Evolutionary conservation across 2,888 invertebrate genomes (phyloP), one percentile per base, ranked within the genome.

Genomic region (Julus scanicus): DNA sequence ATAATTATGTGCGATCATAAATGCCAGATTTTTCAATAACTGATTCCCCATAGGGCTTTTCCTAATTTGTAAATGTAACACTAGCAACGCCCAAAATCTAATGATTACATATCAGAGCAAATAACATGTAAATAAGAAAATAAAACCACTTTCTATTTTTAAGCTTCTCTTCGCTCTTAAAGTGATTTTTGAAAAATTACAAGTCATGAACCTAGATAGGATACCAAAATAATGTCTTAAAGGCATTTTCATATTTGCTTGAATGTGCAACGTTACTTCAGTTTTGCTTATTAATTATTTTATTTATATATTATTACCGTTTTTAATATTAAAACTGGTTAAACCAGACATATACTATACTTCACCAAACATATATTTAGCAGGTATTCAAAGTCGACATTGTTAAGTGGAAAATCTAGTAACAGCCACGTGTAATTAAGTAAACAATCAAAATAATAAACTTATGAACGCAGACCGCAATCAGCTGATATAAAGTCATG

Each of bases 111-210:
- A 80, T 9, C 9, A 29, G 37, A 13, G 11, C 15, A 80, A 80
- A 29, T 8, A 37, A 80, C 29, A 20, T 29, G 20, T 29, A 71
- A 71, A 80, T 80, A 37, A 37, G 13, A 80, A 80, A 80, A 11
- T 37, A 80, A 37, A 80, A 80, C 37, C 29, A 80, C 80, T 80
- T 71, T 37, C 80, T 63, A 37, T 80, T 80, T 80, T 80, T 37
- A 53, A 37, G 5, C 37, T 37, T 9, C 37, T 44, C 44, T 6
- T 37, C 8, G 37, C 37, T 80, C 37, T 2, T 2, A 6, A 80
- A 37, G 13, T 80, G 37, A 80, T 80, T 11, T 20, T 80, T 80
- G 13, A 80, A 37, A 44, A 80, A 29, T 80, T 80, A 37, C 80
- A 37, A 80, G 80, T 80, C 37, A 80, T 13, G 37, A 80, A 11